Evolutionary conservation across 2,888 invertebrate genomes (phyloP), one percentile per base, ranked within the genome.

Genomic region (Megamerina dolium): DNA sequence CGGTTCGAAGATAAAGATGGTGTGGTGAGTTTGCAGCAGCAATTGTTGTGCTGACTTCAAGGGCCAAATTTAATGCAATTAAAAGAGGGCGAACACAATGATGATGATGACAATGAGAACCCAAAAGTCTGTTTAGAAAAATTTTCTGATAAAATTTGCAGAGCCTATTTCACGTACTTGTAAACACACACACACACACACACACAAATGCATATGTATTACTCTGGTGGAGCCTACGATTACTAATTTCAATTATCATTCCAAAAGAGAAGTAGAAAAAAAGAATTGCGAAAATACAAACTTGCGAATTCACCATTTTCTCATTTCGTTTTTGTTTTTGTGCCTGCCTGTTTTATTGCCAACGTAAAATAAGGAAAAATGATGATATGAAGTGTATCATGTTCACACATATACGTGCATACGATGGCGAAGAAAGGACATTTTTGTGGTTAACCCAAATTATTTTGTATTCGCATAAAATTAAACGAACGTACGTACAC

Each of bases 361-460:
- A n/a, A n/a, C n/a, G n/a, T n/a, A n/a, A n/a, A n/a, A n/a, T n/a
- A n/a, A n/a, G n/a, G n/a, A n/a, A n/a, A n/a, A n/a, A n/a, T n/a
- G n/a, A n/a, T n/a, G n/a, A n/a, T n/a, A n/a, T n/a, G 10, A 6
- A 23, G 23, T 23, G 23, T 6, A 8, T 23, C 23, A 8, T 23
- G 23, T 10, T 23, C 23, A 6, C 6, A 6, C 10, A 26, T n/a
- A 18, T 43, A 32, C 35, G 35, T 48, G 43, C 47, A 45, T 37
- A 42, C 43, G 39, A 49, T 55, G 51, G 18, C 27, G 30, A n/a
- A 49, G 43, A 43, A 48, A 46, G 48, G 52, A 60, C 56, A 63
- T 60, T 56, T 57, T 56, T 60, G 59, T 46, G 63, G 63, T 41
- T 50, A 50, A 61, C 61, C 60, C 51, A 52, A 60, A 55, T 54